Evolutionary conservation across 1,140 invertebrate genomes (phyloP), one percentile per base, ranked within the genome.

Genomic region (Papilio polyxenes): DNA sequence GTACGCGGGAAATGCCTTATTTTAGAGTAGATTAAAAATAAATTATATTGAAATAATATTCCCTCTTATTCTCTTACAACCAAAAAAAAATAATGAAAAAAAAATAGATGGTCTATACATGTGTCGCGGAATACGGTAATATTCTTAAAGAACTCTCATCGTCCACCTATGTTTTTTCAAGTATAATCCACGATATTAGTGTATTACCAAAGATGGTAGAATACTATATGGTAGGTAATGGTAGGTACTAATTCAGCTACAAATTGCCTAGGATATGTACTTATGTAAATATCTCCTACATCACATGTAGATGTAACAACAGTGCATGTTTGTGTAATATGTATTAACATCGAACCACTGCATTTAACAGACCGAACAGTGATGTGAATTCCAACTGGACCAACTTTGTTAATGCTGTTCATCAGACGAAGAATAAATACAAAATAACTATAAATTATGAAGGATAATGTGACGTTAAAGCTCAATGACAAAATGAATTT

Each of bases 401-500:
- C 56, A 20, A 59, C 56, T 20, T 20, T 59, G 56, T 20, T 9
- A 59, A 59, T 59, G n/a, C 9, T 72, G 65, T 72, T 40, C 65
- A 72, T 72, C 65, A 72, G 31, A 15, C 10, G 31, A 72, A 72
- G 23, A 72, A 72, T 40, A 37, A n/a, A 31, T 17, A 72, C 65
- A 72, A 72, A 72, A 72, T 72, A 37, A 72, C 13, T 5, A 72
- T 72, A 72, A 72, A 72, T 72, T 72, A 37, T 15, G 6, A 0
- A 72, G 31, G 10, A 72, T 72, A 72, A 72, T 72, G 17, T 72
- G 11, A 72, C 11, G 6, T 37, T 72, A 72, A 72, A 72, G 65
- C 65, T 40, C 65, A 72, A 40, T 72, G 31, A 40, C 11, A 72
- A 37, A 65, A 65, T 65, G 20, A 65, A 72, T 72, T 72, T 72